Percentiles rank a stretch among this genome's conserved stretches.
Conservation (phyloP, 2,113 vertebrate species). For the Cyphomyrus plagiostoma region DNA sequence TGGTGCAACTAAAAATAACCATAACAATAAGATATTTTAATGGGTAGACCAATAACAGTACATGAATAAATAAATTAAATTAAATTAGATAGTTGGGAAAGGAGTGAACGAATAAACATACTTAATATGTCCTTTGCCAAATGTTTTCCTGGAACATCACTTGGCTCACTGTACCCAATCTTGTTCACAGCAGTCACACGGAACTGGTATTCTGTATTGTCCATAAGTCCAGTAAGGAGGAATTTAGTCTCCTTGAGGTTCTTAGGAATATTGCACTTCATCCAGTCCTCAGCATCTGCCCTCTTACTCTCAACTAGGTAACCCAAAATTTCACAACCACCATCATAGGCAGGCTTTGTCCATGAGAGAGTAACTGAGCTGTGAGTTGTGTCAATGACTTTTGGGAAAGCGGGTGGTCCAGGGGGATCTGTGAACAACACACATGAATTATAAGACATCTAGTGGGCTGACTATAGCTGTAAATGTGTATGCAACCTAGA, state of each 20-base stretch:
- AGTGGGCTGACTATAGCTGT: conserved; percentile 22
- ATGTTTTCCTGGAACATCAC: conserved; percentile 90
- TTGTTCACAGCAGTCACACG: conserved; percentile 87
- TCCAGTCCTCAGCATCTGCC: conserved; percentile 80
- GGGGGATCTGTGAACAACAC: conserved; percentile 75
- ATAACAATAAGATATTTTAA: neutral
- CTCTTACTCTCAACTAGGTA: conserved; percentile 89
- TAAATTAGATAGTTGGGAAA: neutral
- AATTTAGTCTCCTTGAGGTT: conserved; percentile 83
- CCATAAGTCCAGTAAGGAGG: conserved; percentile 76
- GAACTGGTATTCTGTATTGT: conserved; percentile 88
- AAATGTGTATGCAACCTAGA: neutral
- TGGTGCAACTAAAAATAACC: conserved; percentile 72
- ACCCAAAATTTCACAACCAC: conserved; percentile 91
- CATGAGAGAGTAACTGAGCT: conserved; percentile 85
- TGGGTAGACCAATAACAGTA: neutral
- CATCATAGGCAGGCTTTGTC: conserved; percentile 94
- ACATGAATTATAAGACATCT: neutral
- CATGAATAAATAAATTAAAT: neutral
- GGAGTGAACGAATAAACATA: conserved; percentile 55
- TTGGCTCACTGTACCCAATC: conserved; percentile 91
- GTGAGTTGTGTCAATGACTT: conserved; percentile 85
- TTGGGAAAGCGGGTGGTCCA: conserved; percentile 92
- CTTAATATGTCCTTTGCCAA: conserved; percentile 86
- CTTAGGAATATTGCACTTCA: conserved; percentile 86